These are phyloP conservation scores for Labeo calbasu DNA, from an alignment of 2,797 vertebrate species.

Conservation along the genomic window DNA sequence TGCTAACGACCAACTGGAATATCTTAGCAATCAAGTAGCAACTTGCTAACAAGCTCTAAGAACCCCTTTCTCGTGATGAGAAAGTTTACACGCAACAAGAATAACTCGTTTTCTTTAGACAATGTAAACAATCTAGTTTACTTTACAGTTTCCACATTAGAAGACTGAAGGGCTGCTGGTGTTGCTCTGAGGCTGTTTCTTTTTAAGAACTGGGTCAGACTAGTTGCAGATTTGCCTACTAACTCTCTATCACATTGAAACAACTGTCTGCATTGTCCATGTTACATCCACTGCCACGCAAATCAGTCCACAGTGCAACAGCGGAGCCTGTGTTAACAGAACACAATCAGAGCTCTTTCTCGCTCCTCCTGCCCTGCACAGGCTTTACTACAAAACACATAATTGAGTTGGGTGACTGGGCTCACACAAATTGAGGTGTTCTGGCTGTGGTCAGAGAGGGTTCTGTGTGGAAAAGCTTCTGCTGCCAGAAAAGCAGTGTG, in stretches of 20 bases:
- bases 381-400: slow-evolving; percentile 24
- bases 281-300: slow-evolving; percentile 39
- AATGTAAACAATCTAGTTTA: neutral
- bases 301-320: slow-evolving; percentile 61
- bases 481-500: slow-evolving; percentile 36
- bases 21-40: neutral
- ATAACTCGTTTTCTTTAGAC: neutral
- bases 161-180: slow-evolving; percentile 16
- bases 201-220: slow-evolving; percentile 44
- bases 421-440: slow-evolving; percentile 16
- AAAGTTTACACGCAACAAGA: neutral
- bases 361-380: neutral
- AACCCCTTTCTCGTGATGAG: neutral
- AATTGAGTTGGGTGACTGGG: slow-evolving; percentile 43
- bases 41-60: neutral
- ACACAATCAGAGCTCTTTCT: slow-evolving; percentile 52
- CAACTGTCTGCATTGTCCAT: slow-evolving; percentile 72
- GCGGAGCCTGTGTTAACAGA: slow-evolving; percentile 61
- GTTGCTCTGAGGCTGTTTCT: slow-evolving; percentile 34
- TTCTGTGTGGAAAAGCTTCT: slow-evolving; percentile 13
- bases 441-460: slow-evolving; percentile 35
- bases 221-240: slow-evolving; percentile 62
- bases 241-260: slow-evolving; percentile 66
- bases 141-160: neutral
- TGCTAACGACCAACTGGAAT: neutral